Base-by-base conservation (phyloP, 2,113 vertebrate genomes). In the Gila orcuttii region DNA sequence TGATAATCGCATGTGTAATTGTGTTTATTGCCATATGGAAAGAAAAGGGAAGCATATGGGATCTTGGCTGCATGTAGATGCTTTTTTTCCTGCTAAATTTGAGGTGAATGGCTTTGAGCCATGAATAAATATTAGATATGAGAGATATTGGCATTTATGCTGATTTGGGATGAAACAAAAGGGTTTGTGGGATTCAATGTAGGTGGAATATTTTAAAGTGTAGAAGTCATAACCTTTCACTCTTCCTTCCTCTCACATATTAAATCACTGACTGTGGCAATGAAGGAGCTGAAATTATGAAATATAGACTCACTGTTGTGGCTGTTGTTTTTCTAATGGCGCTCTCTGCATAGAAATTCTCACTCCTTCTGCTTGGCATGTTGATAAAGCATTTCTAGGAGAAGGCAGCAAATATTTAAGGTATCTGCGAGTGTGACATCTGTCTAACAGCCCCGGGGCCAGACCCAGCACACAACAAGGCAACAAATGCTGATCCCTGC, bases 401-500 rank as follows among this genome's bases (percentile, higher is more conserved):
- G 87, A 93, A 93, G 86, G 90, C 88, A 92, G 91, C 88, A 94
- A 92, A 94, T 94, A 94, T 94, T 94, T 93, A 93, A 93, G 93
- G 90, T 94, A 94, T 94, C 91, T 93, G 91, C 90, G 92, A 92
- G 92, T 90, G 90, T 92, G 93, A 94, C 94, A 95, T 95, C 94
- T 95, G 95, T 94, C 92, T 93, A 85, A 91, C 93, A 94, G 95
- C 94, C 93, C 91, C 89, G 89, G 92, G 94, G 92, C 93, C 92
- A 93, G 94, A 93, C 91, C 90, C 92, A 86, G 87, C 91, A 87
- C 90, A 93, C 93, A 96, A 94, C 92, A 92, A 95, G 95, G 94
- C 95, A 90, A 93, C 96, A 94, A 96, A 96, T 97, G 97, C 97
- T 98, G 97, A 98, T 96, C 96, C 92, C 93, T 96, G 94, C 96